These are phyloP conservation scores for Zygothrica quintamaculata DNA, from an alignment of 2,888 invertebrate genomes.

Conservation along the genomic window DNA sequence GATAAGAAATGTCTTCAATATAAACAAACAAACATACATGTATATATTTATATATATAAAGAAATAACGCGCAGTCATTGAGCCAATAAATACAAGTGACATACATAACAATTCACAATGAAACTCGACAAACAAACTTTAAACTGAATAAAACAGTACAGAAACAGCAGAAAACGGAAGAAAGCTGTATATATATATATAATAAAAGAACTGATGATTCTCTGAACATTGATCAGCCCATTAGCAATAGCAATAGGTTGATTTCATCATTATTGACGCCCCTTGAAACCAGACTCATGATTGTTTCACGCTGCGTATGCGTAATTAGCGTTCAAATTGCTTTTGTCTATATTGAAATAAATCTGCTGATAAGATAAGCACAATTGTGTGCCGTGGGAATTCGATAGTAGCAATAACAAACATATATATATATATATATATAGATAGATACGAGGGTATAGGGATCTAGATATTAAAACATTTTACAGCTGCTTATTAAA, in stretches of 20 bases:
- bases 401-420: not conserved
- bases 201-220: constrained; percentile 4
- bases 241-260: constrained; percentile 33
- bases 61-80: constrained; percentile 47
- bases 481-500: too few relatives aligned
- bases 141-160: too few relatives aligned
- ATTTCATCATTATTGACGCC: constrained; percentile 57
- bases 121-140: not conserved
- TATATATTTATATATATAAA: not conserved
- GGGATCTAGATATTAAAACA: too few relatives aligned
- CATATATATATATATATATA: not conserved
- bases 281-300: constrained; percentile 8
- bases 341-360: not conserved
- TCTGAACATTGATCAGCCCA: too few relatives aligned
- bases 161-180: not conserved
- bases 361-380: constrained; percentile 42
- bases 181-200: too few relatives aligned
- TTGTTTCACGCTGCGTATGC: constrained; percentile 42
- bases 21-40: too few relatives aligned
- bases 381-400: constrained; percentile 30
- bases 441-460: too few relatives aligned
- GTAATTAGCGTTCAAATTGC: constrained; percentile 44
- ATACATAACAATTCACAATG: not conserved
- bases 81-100: constrained; percentile 49
- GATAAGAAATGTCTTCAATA: constrained; percentile 34